Evolutionary conservation across 2,888 invertebrate species (phyloP).

Genomic region (Bombylius major): DNA sequence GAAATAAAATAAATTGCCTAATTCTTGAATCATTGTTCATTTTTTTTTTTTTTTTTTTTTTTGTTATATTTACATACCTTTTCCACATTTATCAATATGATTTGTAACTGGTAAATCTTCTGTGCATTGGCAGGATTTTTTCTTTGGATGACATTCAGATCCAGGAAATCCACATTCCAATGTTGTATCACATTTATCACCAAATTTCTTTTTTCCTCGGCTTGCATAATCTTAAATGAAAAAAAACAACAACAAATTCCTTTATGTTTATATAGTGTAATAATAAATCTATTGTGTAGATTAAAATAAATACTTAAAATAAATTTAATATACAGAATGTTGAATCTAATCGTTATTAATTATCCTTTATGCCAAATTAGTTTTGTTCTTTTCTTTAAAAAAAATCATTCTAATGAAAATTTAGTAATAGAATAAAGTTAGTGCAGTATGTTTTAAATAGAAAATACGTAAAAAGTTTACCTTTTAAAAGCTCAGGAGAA

Average conservation of each 20-base stretch:
- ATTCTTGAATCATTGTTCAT: conserved; percentile 4
- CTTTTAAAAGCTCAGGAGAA: no score
- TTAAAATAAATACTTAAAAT: conserved; percentile 1
- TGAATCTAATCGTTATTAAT: neutral
- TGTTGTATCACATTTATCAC: conserved; percentile 59
- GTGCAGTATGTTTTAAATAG: no score
- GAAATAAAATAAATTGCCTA: neutral
- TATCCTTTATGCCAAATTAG: no score
- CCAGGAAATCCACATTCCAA: conserved; percentile 64
- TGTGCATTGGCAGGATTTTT: conserved; percentile 58
- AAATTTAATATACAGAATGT: neutral
- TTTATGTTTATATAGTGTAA: neutral
- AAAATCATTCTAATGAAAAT: no score
- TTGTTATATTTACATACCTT: conserved; percentile 44
- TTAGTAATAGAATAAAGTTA: no score
- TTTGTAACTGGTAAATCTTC: conserved; percentile 63
- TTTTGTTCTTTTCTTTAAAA: no score
- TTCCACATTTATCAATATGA: conserved; percentile 76
- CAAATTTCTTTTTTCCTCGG: conserved; percentile 54
- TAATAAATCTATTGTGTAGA: neutral
- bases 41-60: neutral
- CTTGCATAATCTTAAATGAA: conserved; percentile 38
- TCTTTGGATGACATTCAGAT: conserved; percentile 56
- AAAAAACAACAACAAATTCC: neutral
- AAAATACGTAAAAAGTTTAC: no score